phyloP scores from a whole-genome alignment of 1,140 invertebrate genomes.

The Drosophila mauritiana region DNA sequence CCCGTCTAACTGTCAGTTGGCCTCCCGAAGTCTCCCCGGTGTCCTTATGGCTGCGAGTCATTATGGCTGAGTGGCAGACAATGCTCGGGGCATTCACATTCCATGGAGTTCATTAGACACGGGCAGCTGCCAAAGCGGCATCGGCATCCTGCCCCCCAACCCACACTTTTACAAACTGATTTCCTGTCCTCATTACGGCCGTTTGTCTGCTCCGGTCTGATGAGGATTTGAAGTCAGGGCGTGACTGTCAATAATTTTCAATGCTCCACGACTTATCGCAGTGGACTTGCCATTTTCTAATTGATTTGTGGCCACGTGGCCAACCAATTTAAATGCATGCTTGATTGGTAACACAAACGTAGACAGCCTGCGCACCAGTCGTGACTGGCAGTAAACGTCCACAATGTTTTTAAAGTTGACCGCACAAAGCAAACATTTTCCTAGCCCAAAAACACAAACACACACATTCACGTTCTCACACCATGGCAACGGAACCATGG shows the following conservation, averaged over 20 bases:
- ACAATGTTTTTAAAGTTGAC: constrained; percentile 46
- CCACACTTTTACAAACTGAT: constrained; percentile 41
- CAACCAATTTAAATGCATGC: constrained; percentile 51
- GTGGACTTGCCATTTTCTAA: constrained; percentile 52
- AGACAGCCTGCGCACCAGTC: not conserved
- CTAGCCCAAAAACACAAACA: constrained; percentile 1
- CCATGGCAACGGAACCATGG: not conserved
- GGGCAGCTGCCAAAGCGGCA: constrained; percentile 30
- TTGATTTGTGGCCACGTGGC: constrained; percentile 67
- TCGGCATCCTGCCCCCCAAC: constrained; percentile 3
- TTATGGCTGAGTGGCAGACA: constrained; percentile 72
- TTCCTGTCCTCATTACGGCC: constrained; percentile 57
- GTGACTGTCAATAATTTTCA: constrained; percentile 56
- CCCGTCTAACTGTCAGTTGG: constrained; percentile 52
- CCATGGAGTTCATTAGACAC: constrained; percentile 53
- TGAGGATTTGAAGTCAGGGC: constrained; percentile 9
- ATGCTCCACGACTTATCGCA: constrained; percentile 16
- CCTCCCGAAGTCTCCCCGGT: constrained; percentile 15
- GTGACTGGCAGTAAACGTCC: constrained; percentile 18
- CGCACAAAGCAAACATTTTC: constrained; percentile 54
- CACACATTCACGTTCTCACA: not conserved
- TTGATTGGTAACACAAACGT: constrained; percentile 33
- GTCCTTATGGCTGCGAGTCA: constrained; percentile 50
- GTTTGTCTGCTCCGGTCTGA: constrained; percentile 32
- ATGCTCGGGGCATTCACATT: constrained; percentile 35